A percentile compares a stretch with the other conserved stretches of the same genome.
Evolutionary conservation across 2,113 vertebrate species (phyloP).

Genomic region (Ariopsis seemanni): DNA sequence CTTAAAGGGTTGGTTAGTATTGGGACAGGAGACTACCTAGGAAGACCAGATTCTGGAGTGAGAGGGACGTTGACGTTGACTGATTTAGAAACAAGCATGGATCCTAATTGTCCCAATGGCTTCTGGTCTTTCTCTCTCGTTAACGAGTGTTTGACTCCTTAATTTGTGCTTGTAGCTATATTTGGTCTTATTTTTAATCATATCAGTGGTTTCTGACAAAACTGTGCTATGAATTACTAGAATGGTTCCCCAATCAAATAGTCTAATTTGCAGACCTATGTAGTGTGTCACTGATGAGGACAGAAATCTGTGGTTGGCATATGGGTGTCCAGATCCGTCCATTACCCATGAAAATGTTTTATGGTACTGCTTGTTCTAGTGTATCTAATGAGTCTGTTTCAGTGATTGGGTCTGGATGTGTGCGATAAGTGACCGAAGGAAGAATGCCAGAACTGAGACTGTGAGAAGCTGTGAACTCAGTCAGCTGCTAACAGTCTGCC

Average conservation of each 20-base stretch:
- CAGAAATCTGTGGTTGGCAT: conserved; percentile 22
- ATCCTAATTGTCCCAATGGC: neutral
- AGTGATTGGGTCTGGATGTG: conserved; percentile 27
- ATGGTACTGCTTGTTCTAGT: conserved; percentile 33
- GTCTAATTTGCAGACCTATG: neutral
- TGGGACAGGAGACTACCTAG: no score
- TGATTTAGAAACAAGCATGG: neutral
- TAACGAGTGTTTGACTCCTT: neutral
- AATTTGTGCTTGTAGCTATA: no score
- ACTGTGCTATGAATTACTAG: neutral
- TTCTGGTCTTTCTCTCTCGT: neutral
- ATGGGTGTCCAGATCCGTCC: conserved; percentile 22
- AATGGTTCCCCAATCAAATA: neutral
- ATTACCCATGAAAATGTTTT: conserved; percentile 36
- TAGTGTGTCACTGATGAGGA: conserved; percentile 33
- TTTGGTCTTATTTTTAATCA: no score
- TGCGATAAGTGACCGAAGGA: neutral
- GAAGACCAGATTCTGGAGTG: no score
- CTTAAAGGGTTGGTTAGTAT: no score
- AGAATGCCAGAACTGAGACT: neutral
- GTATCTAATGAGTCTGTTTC: conserved; percentile 37
- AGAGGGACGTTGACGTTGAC: no score
- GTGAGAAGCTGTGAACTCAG: neutral
- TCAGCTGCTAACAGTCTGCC: conserved; percentile 35
- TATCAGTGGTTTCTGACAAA: neutral